A percentile compares a stretch with the other conserved stretches of the same genome.
These are phyloP conservation scores for Umimayanthus kanabou DNA, from an alignment of 92 coral and sea anemone species.

Conservation along the genomic window DNA sequence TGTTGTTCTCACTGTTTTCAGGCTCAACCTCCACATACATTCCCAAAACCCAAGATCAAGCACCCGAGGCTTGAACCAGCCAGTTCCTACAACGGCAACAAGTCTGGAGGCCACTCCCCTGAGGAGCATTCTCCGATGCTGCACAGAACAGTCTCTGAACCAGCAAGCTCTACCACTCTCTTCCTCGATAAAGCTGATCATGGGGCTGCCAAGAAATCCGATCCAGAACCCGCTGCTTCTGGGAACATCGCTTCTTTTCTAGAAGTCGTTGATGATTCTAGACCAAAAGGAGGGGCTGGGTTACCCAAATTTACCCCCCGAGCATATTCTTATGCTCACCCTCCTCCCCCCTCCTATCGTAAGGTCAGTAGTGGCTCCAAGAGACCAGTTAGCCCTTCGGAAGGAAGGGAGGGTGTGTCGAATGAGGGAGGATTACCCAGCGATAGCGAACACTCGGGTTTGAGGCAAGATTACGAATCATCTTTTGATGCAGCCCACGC, in stretches of 20 bases:
- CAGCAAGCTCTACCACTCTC: conserved; percentile 59
- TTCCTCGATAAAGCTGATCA: conserved; percentile 53
- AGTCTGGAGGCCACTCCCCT: conserved; percentile 55
- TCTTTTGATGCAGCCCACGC: conserved; percentile 22
- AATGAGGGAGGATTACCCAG: conserved; percentile 42
- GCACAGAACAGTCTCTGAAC: conserved; percentile 8
- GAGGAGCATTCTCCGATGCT: conserved; percentile 62
- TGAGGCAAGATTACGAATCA: conserved; percentile 44
- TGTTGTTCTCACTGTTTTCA: not conserved
- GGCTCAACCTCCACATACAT: conserved; percentile 23
- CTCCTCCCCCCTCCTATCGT: conserved; percentile 98
- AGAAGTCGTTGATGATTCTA: conserved; percentile 56
- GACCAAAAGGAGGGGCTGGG: conserved; percentile 66
- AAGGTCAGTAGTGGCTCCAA: conserved; percentile 60
- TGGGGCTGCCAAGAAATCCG: conserved; percentile 53
- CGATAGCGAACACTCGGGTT: conserved; percentile 49
- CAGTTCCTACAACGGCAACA: conserved; percentile 59
- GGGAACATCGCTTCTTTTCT: conserved; percentile 47
- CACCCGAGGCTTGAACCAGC: conserved; percentile 72
- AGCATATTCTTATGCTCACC: conserved; percentile 96
- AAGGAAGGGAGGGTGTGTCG: conserved; percentile 57
- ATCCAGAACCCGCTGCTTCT: conserved; percentile 41
- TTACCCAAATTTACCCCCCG: conserved; percentile 56
- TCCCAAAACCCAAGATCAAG: conserved; percentile 44
- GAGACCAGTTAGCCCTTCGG: conserved; percentile 59